Conservation (phyloP, 2,113 vertebrate genomes). For the Bufo bufo region DNA sequence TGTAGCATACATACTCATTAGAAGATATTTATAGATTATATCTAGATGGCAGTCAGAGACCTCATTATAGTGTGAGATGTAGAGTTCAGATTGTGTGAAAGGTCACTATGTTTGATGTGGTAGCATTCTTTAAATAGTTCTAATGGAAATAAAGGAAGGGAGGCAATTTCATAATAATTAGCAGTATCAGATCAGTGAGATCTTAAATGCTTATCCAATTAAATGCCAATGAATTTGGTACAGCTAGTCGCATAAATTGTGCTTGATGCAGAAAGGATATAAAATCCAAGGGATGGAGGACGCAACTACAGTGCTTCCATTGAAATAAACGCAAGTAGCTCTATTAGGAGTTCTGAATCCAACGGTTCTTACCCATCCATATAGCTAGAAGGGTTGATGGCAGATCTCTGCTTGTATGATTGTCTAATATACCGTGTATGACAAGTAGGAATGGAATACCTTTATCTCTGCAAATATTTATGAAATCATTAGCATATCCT, state of each 20-base stretch:
- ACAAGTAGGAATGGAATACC: too few species aligned
- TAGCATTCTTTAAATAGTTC: neutral
- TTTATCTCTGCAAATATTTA: too few species aligned
- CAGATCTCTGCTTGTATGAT: too few species aligned
- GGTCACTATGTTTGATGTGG: neutral
- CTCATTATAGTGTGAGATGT: neutral
- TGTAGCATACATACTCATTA: neutral
- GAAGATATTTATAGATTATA: neutral
- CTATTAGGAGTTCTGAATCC: neutral
- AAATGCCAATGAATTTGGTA: neutral
- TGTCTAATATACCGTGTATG: too few species aligned
- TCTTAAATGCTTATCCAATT: neutral
- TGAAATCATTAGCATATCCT: too few species aligned
- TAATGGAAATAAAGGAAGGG: neutral
- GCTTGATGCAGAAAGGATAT: too few species aligned
- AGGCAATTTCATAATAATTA: neutral
- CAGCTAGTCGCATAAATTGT: neutral
- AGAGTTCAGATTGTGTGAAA: neutral
- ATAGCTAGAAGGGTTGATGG: too few species aligned
- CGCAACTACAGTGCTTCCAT: neutral
- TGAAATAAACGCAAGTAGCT: neutral
- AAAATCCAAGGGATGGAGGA: neutral
- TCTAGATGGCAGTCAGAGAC: neutral
- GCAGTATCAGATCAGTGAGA: neutral
- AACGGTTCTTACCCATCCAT: neutral